These are phyloP conservation scores for Reticulitermes lucifugus DNA, from an alignment of 2,888 invertebrate genomes.

Conservation along the genomic window DNA sequence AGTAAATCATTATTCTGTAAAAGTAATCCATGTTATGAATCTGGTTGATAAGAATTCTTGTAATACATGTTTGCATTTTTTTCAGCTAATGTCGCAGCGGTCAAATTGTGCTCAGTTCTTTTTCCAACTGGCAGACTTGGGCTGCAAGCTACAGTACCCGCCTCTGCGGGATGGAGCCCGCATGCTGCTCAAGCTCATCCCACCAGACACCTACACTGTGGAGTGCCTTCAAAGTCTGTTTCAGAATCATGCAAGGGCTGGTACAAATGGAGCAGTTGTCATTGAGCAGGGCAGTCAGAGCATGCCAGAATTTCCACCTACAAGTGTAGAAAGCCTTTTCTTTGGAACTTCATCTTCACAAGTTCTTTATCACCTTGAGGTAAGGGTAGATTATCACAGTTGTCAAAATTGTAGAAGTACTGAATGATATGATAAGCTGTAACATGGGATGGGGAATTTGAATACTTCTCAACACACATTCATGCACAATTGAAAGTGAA, in stretches of 20 bases:
- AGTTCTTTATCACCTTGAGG: slow-evolving; percentile 82
- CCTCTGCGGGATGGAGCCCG: slow-evolving; percentile 87
- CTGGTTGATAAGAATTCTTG: slow-evolving; percentile 34
- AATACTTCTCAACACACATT: too few species aligned
- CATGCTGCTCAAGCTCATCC: slow-evolving; percentile 82
- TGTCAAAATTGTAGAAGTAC: too few species aligned
- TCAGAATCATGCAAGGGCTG: slow-evolving; percentile 52
- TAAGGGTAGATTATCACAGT: slow-evolving; percentile 56
- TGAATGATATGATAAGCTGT: too few species aligned
- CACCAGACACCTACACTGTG: slow-evolving; percentile 77
- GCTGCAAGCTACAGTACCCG: slow-evolving; percentile 83
- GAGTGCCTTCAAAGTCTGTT: slow-evolving; percentile 64
- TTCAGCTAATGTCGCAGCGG: slow-evolving; percentile 84
- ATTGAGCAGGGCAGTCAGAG: slow-evolving; percentile 38
- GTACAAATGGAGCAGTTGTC: slow-evolving; percentile 31
- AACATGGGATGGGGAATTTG: too few species aligned
- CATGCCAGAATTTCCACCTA: slow-evolving; percentile 54
- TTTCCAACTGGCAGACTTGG: slow-evolving; percentile 88
- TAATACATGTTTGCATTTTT: slow-evolving; percentile 49
- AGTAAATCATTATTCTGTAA: slow-evolving; percentile 59
- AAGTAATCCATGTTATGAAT: background rate
- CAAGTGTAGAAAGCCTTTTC: slow-evolving; percentile 73
- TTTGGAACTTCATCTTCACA: slow-evolving; percentile 79
- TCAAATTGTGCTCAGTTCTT: slow-evolving; percentile 83
- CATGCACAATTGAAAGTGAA: too few species aligned